These are phyloP conservation scores for Hydrolagus affinis DNA, from an alignment of 2,113 vertebrate genomes.

Conservation along the genomic window DNA sequence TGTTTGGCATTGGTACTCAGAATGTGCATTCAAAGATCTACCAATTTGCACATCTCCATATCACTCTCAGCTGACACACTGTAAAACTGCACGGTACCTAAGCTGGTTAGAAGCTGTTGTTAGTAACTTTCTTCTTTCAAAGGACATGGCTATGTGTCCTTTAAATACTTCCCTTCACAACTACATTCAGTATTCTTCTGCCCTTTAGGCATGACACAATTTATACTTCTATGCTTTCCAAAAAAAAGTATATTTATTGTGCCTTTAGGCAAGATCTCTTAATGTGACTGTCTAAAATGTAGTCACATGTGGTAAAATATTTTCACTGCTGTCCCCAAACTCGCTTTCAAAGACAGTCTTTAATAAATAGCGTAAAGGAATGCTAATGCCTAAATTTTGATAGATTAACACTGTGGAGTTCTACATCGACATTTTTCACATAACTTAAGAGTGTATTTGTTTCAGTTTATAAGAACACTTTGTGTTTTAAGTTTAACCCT, in stretches of 20 bases:
- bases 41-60: not conserved
- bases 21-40: constrained; percentile 3
- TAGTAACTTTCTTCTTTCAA: constrained; percentile 7
- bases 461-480: not conserved
- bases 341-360: constrained; percentile 7
- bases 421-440: not conserved
- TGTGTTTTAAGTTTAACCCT: not conserved
- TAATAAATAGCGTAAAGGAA: constrained; percentile 11
- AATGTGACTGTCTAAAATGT: constrained; percentile 32
- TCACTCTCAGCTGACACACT: not conserved
- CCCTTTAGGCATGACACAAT: constrained; percentile 26
- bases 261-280: constrained; percentile 25
- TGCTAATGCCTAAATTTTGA: not conserved
- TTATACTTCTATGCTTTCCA: constrained; percentile 32
- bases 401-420: constrained; percentile 1
- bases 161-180: constrained; percentile 23
- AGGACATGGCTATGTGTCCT: constrained; percentile 3
- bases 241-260: constrained; percentile 29
- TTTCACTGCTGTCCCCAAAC: constrained; percentile 8
- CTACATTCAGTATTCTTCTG: constrained; percentile 14
- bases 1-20: not conserved
- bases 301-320: constrained; percentile 28
- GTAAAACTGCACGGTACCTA: not conserved
- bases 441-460: not conserved
- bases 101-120: constrained; percentile 1